Evolutionary conservation across 1,140 invertebrate genomes (phyloP).

Genomic region (Caenorhabditis inopinata): DNA sequence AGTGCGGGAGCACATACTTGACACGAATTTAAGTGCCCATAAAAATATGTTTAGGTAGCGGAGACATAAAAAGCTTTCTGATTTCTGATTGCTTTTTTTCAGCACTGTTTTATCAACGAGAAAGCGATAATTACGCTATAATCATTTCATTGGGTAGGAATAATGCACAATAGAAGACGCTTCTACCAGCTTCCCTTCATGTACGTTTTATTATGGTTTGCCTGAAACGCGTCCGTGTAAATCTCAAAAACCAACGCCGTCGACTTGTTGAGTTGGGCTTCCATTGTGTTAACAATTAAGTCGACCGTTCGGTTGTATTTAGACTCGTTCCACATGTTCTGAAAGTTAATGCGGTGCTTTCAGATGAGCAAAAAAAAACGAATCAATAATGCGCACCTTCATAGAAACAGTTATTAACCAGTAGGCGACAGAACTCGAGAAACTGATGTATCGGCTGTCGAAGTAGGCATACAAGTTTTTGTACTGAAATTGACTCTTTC

Average conservation of each 20-base stretch:
- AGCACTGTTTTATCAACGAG: neutral
- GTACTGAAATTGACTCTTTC: slow-evolving; percentile 12
- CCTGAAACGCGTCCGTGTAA: neutral
- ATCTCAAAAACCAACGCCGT: neutral
- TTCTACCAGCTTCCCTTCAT: slow-evolving; percentile 25
- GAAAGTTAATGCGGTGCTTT: neutral
- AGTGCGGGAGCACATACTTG: neutral
- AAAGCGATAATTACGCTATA: neutral
- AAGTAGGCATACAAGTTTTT: slow-evolving; percentile 12
- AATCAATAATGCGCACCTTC: neutral
- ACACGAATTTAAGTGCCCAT: slow-evolving; percentile 28
- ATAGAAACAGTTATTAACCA: neutral
- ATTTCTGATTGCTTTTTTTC: neutral
- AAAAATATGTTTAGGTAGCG: slow-evolving; percentile 32
- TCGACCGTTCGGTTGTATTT: neutral
- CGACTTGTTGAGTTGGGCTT: neutral
- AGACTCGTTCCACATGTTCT: neutral
- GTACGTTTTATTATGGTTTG: neutral
- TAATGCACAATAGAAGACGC: neutral
- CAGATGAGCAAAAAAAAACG: too few relatives aligned
- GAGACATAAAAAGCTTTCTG: slow-evolving; percentile 14
- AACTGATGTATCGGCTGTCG: slow-evolving; percentile 15
- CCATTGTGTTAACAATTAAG: neutral
- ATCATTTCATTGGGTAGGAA: neutral
- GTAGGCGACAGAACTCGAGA: neutral